phyloP scores from a whole-genome alignment of 92 coral and sea anemone genomes.

The Galaxea fascicularis region DNA sequence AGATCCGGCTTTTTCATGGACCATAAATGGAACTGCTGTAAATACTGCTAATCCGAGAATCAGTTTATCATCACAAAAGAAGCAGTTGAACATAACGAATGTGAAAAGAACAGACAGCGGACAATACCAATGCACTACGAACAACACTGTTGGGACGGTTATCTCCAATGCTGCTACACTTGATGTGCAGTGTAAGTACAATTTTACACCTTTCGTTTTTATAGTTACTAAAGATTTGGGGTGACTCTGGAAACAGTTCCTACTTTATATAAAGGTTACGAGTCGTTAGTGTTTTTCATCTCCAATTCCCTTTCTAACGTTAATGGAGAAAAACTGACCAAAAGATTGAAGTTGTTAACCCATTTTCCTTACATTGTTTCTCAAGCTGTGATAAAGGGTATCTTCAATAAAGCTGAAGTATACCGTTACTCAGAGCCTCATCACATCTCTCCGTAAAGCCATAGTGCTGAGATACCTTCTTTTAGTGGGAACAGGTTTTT shows the following conservation, averaged over 20 bases:
- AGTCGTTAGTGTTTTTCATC: background rate
- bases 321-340: too few relatives aligned
- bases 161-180: conserved; percentile 20
- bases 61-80: background rate
- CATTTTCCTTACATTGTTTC: too few relatives aligned
- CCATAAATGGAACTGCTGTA: background rate
- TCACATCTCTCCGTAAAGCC: too few relatives aligned
- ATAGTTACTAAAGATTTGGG: background rate
- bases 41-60: conserved; percentile 4
- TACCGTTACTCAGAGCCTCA: too few relatives aligned
- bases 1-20: conserved; percentile 38
- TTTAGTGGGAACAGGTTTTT: too few relatives aligned
- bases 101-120: conserved; percentile 41
- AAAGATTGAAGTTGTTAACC: too few relatives aligned
- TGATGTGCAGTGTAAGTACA: conserved; percentile 4
- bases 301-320: too few relatives aligned
- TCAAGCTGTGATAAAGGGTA: too few relatives aligned
- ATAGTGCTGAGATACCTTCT: too few relatives aligned
- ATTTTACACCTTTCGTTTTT: too few relatives aligned
- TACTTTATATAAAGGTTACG: too few relatives aligned
- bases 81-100: conserved; percentile 6
- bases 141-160: background rate
- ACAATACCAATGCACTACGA: conserved; percentile 16
- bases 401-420: too few relatives aligned
- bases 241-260: background rate